A percentile compares a stretch with the other conserved stretches of the same genome.
These are phyloP conservation scores for Zoroaster sp. DNA, from an alignment of 53 echinoderm and acorn worm species.

Conservation along the genomic window DNA sequence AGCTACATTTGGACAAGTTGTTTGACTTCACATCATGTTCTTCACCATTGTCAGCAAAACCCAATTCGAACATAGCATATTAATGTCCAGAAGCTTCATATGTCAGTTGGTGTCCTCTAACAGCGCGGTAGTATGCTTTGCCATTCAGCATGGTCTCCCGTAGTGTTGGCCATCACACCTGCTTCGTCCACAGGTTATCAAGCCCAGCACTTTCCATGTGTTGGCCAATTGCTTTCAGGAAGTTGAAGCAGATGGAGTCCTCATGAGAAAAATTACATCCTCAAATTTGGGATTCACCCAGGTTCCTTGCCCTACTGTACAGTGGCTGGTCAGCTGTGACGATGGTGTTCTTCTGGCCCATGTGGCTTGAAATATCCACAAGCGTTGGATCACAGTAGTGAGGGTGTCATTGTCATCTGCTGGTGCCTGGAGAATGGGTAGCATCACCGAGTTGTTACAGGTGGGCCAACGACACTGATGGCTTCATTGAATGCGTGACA, in stretches of 20 bases:
- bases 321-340: not conserved
- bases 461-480: no score
- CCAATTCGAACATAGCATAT: not conserved
- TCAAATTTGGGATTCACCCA: conserved; percentile 54
- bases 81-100: not conserved
- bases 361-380: no score
- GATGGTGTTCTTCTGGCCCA: not conserved
- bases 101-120: not conserved
- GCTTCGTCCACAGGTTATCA: conserved; percentile 50
- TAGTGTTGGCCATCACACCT: conserved; percentile 7
- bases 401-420: no score
- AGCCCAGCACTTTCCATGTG: conserved; percentile 45
- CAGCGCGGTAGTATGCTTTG: conserved; percentile 9
- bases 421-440: no score
- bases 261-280: conserved; percentile 28
- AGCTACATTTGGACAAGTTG: not conserved
- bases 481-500: not conserved
- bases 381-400: no score
- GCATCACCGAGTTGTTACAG: no score
- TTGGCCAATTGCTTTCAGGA: conserved; percentile 46
- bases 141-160: conserved; percentile 16
- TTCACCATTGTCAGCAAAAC: not conserved
- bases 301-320: no score
- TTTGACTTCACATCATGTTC: not conserved
- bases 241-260: conserved; percentile 50